Conservation (phyloP, 2,113 vertebrate species). For the Calidris pugnax region DNA sequence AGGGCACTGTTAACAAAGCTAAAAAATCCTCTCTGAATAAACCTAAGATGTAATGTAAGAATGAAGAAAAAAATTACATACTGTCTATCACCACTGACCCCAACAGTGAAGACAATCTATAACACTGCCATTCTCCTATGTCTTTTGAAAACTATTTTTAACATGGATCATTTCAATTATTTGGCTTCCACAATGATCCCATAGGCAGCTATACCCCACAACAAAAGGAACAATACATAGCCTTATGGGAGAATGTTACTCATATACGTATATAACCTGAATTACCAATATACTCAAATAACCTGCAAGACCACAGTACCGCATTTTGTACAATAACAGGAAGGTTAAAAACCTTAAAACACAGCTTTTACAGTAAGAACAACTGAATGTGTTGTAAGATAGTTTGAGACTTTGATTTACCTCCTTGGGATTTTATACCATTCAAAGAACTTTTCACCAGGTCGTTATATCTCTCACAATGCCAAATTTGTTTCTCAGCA, state of each 20-base stretch:
- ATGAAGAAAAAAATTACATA: background rate
- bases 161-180: background rate
- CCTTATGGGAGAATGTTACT: background rate
- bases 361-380: background rate
- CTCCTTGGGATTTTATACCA: background rate
- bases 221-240: background rate
- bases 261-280: background rate
- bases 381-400: background rate
- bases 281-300: background rate
- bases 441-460: background rate
- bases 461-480: background rate
- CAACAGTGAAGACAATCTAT: background rate
- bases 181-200: background rate
- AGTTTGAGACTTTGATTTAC: background rate
- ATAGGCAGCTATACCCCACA: background rate
- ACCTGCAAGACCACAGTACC: fast-evolving
- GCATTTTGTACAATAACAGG: background rate
- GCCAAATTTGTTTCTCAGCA: background rate
- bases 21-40: background rate
- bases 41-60: background rate
- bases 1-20: fast-evolving
- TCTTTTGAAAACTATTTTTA: background rate
- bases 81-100: background rate
- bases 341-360: background rate
- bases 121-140: background rate